Base-by-base conservation (phyloP, 1,140 invertebrate genomes). In the Meloidogyne exigua region DNA sequence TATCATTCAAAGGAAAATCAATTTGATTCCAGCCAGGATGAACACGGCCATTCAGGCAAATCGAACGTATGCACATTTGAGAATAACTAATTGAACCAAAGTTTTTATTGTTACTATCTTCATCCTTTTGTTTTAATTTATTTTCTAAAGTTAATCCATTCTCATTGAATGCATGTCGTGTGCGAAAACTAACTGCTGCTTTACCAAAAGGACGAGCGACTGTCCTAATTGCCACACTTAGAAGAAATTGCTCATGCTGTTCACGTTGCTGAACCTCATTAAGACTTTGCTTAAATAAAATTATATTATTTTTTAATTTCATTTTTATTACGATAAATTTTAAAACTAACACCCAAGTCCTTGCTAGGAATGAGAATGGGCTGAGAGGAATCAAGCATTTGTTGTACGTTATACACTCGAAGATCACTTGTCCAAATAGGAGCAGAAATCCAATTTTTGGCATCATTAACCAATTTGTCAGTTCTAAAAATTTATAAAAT, bases 361-460 rank as follows among this genome's bases (percentile, higher is more conserved):
- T 75, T 75, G 72, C 42, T 75, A n/a, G 74, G 80, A 68, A 81
- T 83, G 0, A 81, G 64, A 57, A 81, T 68, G 4, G 80, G 81
- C 70, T 75, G 42, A 9, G 82, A 78, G 18, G 80, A 71, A 63
- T 82, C 82, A 11, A 82, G 70, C 81, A 82, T 82, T 62, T 81
- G 80, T n/a, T 21, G 39, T 11, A 76, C 71, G 64, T 82, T 82
- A 28, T 72, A 21, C 13, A 77, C 32, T 11, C 81, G 81, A 49
- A 83, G 74, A 76, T 82, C 81, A 4, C 21, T 72, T 11, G 67
- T 72, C 82, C 81, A 84, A 15, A 75, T 80, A 25, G 65, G 69
- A 18, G 57, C 23, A 21, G 72, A 64, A 65, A 73, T 65, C 72
- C 72, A 73, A 28, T 57, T 73, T 13, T 73, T 25, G 13, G 49